Evolutionary conservation across 1,140 invertebrate genomes (phyloP), one percentile per base, ranked within the genome.

Genomic region (Drosophila subobscura): DNA sequence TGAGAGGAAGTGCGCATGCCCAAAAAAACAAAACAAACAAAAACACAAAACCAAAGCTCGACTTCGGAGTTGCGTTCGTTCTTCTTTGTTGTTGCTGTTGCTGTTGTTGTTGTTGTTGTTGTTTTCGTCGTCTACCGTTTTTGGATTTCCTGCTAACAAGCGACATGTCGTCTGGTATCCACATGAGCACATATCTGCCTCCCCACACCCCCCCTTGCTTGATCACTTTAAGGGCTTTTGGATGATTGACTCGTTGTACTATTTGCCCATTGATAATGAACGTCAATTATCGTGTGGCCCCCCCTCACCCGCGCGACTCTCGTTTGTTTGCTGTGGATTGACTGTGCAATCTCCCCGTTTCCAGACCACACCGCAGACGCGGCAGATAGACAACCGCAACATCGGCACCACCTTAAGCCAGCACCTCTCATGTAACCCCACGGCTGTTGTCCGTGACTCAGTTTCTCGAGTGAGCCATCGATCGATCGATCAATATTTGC

Each of bases 241-340:
- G 10, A 12, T 37, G 54, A 86, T 85, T 81, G 80, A 85, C 81
- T 79, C 70, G 80, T 86, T 75, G 29, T 68, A 46, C 14, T 75
- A 86, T 85, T 85, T 85, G 83, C 68, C 81, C 73, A 86, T 77
- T 86, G 81, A 85, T 85, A 86, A 85, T 85, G 81, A 81, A 77
- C 64, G 72, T 51, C 83, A 85, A 85, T 85, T 85, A 85, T 81
- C 81, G 74, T 77, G 72, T 85, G 73, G 56, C 56, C 33, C 33
- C 3, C 25, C 25, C 25, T 4, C 4, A 0, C 25, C 25, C 25
- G 25, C 3, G 4, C 4, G 4, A 33, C n/a, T n/a, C n/a, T 37
- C 50, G 65, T 52, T 65, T 86, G 77, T 80, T 84, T 79, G 76
- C 56, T 5, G n/a, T 42, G 22, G 29, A 20, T 20, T 20, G 16